A percentile compares a stretch with the other conserved stretches of the same genome.
Evolutionary conservation across 2,888 invertebrate genomes (phyloP).

Genomic region (Tenthredo amoena): DNA sequence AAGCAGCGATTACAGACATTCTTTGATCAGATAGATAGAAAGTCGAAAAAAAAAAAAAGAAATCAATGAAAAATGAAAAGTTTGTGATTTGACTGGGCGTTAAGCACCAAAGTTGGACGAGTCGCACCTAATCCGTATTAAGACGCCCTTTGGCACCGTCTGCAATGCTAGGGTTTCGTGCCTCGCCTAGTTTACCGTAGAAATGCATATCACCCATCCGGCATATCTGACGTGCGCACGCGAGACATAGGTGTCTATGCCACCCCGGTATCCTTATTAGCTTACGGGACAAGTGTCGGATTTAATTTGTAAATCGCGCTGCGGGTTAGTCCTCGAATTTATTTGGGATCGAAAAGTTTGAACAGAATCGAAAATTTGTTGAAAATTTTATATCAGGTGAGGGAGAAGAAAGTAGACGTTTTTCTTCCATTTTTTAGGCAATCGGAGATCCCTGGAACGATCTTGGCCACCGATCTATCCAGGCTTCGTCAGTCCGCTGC

Average conservation of each 20-base stretch:
- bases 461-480: neutral
- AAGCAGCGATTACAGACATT: neutral
- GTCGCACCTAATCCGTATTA: conserved; percentile 46
- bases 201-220: conserved; percentile 76
- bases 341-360: neutral
- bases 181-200: conserved; percentile 72
- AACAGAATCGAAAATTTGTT: neutral
- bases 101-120: neutral
- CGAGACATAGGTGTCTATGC: conserved; percentile 64
- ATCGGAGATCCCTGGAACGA: neutral
- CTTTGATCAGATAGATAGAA: neutral
- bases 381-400: too few relatives aligned
- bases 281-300: conserved; percentile 68
- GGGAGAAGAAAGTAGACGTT: neutral
- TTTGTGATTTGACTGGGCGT: neutral
- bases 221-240: conserved; percentile 73
- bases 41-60: neutral
- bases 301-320: conserved; percentile 68
- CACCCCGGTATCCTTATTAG: conserved; percentile 68
- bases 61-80: neutral
- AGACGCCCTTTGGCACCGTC: conserved; percentile 44
- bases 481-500: neutral
- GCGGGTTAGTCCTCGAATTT: neutral
- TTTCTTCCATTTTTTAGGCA: neutral
- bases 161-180: conserved; percentile 69